Evolutionary conservation across 2,113 vertebrate genomes (phyloP).

Genomic region (Bos javanicus): DNA sequence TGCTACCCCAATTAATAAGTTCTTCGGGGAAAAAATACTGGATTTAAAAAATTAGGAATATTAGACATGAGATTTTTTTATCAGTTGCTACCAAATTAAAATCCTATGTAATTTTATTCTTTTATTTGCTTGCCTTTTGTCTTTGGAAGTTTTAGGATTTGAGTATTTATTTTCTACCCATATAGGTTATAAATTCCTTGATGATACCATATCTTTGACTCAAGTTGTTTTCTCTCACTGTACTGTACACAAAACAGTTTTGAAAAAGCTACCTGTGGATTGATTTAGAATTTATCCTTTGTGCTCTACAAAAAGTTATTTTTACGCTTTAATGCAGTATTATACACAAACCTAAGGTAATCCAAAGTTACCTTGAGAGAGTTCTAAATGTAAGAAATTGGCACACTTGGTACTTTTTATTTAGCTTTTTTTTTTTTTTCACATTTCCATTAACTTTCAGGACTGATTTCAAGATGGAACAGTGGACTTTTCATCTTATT

Average conservation of each 20-base stretch:
- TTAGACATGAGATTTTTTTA: not conserved
- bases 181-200: not conserved
- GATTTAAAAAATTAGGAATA: not conserved
- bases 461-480: not conserved
- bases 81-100: not conserved
- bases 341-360: not conserved
- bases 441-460: not conserved
- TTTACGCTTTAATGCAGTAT: not conserved
- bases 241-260: not conserved
- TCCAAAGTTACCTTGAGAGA: not conserved
- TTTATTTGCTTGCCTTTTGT: not conserved
- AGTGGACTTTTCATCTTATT: not conserved
- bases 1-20: not conserved
- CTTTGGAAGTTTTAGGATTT: not conserved
- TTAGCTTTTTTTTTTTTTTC: not conserved
- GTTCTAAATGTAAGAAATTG: not conserved
- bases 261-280: not conserved
- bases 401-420: not conserved
- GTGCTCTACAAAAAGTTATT: not conserved
- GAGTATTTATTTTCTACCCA: not conserved
- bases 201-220: not conserved
- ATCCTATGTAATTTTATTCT: not conserved
- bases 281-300: constrained; percentile 1
- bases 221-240: not conserved
- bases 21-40: not conserved